Evolutionary conservation across 2,888 invertebrate species (phyloP).

Genomic region (Pristionchus arcanus): DNA sequence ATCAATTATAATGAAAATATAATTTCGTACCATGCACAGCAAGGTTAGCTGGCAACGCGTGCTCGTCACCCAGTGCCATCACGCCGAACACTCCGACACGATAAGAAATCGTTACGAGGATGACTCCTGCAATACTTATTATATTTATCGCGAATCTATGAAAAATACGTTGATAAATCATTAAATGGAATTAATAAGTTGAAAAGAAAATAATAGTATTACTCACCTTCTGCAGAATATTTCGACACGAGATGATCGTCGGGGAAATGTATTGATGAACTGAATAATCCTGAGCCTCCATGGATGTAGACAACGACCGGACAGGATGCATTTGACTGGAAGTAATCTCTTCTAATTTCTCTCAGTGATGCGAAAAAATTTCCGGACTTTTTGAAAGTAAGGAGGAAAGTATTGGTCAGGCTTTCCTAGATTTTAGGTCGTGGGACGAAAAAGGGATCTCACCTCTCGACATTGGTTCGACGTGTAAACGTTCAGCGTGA

Average conservation of each 20-base stretch:
- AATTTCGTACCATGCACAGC: constrained; percentile 43
- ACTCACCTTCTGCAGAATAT: neutral
- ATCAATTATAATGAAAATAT: too few relatives aligned
- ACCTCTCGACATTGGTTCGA: neutral
- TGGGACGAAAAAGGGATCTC: too few relatives aligned
- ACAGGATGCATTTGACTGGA: neutral
- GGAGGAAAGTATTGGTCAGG: too few relatives aligned
- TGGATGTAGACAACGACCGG: constrained; percentile 44
- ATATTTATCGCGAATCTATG: too few relatives aligned
- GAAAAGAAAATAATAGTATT: neutral
- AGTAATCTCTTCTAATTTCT: neutral
- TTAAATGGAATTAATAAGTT: neutral
- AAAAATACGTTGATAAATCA: too few relatives aligned
- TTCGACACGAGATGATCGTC: constrained; percentile 1
- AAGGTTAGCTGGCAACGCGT: constrained; percentile 8
- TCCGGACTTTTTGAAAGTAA: too few relatives aligned
- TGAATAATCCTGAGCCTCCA: constrained; percentile 1
- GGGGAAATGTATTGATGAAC: neutral
- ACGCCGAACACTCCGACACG: constrained; percentile 1
- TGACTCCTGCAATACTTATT: neutral
- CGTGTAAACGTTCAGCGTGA: constrained; percentile 15
- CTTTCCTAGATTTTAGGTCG: too few relatives aligned
- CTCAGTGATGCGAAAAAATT: neutral
- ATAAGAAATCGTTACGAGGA: neutral
- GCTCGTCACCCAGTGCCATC: constrained; percentile 18